Evolutionary conservation across 2,888 invertebrate species (phyloP).

Genomic region (Orthonevra nobilis): DNA sequence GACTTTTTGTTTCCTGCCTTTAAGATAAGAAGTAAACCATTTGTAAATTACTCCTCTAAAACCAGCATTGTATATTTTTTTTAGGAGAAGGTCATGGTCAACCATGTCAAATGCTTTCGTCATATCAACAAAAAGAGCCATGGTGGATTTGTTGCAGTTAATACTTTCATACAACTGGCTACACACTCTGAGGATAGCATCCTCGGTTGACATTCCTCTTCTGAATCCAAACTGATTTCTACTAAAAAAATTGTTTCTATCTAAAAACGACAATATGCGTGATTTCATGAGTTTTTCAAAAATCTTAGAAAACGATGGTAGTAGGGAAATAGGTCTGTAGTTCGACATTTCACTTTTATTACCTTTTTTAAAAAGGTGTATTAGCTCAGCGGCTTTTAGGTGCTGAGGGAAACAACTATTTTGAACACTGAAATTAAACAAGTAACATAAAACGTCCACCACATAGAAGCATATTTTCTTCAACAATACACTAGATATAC

Average conservation of each 20-base stretch:
- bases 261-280: background rate
- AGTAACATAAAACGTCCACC: background rate
- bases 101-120: conserved; percentile 8
- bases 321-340: background rate
- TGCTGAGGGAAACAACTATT: background rate
- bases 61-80: conserved; percentile 1
- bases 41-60: conserved; percentile 1
- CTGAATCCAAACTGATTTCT: conserved; percentile 1
- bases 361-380: background rate
- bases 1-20: background rate
- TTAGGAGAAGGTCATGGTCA: background rate
- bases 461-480: too few species aligned
- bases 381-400: background rate
- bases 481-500: background rate
- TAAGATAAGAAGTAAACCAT: background rate
- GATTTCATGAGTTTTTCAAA: background rate
- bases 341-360: background rate
- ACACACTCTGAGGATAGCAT: conserved; percentile 2
- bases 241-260: background rate
- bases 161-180: conserved; percentile 1
- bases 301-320: background rate
- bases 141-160: background rate
- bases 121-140: conserved; percentile 1
- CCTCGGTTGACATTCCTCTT: conserved; percentile 7
- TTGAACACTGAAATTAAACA: background rate